Percentiles rank a stretch among this genome's conserved stretches.
phyloP scores from a whole-genome alignment of 1,140 invertebrate species.

The Megathymus violae region DNA sequence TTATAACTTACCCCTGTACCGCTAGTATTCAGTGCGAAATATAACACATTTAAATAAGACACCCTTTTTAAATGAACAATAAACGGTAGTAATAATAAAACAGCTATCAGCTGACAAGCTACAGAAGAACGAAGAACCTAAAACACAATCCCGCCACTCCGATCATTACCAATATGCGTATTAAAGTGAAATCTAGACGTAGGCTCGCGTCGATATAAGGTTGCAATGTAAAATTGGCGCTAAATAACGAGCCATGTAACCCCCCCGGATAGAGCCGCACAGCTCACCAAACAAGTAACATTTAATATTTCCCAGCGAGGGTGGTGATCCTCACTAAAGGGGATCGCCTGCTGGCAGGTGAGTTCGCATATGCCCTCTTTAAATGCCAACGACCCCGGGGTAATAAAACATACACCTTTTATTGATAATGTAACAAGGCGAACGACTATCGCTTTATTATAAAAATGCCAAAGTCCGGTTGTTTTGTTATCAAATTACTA shows the following conservation, averaged over 20 bases:
- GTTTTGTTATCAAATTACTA: constrained; percentile 21
- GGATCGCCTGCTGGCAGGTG: constrained; percentile 56
- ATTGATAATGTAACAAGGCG: constrained; percentile 52
- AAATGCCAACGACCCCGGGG: constrained; percentile 61
- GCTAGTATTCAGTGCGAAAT: too few relatives aligned
- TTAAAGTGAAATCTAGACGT: too few relatives aligned
- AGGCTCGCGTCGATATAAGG: constrained; percentile 15
- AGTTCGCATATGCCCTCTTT: constrained; percentile 60
- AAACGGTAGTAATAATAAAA: too few relatives aligned
- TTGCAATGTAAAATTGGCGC: constrained; percentile 14
- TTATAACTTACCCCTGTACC: too few relatives aligned
- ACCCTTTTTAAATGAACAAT: too few relatives aligned
- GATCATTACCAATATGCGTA: constrained; percentile 13
- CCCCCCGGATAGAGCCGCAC: constrained; percentile 19
- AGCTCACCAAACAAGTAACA: constrained; percentile 56
- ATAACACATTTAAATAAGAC: too few relatives aligned
- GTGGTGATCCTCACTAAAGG: constrained; percentile 52
- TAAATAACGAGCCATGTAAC: constrained; percentile 25
- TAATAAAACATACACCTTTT: constrained; percentile 54
- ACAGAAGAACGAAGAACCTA: too few relatives aligned
- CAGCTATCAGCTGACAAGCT: too few relatives aligned
- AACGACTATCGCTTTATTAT: constrained; percentile 12
- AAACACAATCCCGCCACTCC: too few relatives aligned
- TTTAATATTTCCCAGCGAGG: constrained; percentile 59
- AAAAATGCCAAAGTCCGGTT: constrained; percentile 15